Conservation (phyloP, 1,140 invertebrate species). For the Caenorhabditis latens region DNA sequence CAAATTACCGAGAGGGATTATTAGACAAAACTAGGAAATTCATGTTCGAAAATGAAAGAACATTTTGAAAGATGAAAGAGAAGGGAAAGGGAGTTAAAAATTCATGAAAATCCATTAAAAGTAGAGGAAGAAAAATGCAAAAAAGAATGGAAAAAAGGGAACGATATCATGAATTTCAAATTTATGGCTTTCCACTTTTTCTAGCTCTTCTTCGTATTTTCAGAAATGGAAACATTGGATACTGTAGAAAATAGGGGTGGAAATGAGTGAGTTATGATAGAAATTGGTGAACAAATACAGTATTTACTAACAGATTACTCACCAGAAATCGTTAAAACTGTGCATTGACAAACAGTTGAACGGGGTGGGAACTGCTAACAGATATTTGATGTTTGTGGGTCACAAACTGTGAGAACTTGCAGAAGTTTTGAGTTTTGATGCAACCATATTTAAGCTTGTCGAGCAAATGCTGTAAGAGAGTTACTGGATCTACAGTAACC, state of each 20-base stretch:
- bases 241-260: neutral
- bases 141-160: neutral
- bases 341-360: conserved; percentile 1
- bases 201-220: neutral
- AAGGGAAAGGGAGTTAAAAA: conserved; percentile 10
- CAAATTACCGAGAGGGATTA: conserved; percentile 35
- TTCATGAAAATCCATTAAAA: conserved; percentile 42
- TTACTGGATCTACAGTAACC: too few species aligned
- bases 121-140: neutral
- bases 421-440: too few species aligned
- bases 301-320: conserved; percentile 47
- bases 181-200: conserved; percentile 30
- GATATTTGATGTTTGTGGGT: neutral
- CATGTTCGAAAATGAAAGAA: conserved; percentile 33
- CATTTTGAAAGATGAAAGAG: conserved; percentile 2
- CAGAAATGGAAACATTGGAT: neutral
- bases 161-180: conserved; percentile 51
- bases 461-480: too few species aligned
- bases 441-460: too few species aligned
- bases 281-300: neutral
- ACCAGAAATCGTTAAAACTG: conserved; percentile 19
- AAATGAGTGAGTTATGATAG: neutral
- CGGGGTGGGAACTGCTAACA: neutral
- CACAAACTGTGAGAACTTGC: neutral
- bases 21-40: conserved; percentile 28